Evolutionary conservation across 2,113 vertebrate genomes (phyloP).

Genomic region (Edolisoma coerulescens): DNA sequence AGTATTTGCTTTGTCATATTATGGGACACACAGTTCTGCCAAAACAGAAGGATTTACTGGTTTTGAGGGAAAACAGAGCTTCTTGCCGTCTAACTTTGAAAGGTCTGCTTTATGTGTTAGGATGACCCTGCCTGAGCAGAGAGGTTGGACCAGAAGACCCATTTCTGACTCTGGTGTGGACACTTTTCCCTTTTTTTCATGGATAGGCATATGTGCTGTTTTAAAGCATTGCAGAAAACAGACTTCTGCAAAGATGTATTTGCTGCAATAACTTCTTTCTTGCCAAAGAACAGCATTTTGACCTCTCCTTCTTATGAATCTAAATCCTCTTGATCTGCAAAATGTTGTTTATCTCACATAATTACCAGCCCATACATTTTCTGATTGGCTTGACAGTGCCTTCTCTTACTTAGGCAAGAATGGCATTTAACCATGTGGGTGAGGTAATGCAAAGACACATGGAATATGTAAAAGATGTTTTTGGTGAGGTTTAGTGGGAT

Average conservation of each 20-base stretch:
- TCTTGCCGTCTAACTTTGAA: neutral
- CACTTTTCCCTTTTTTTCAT: neutral
- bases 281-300: neutral
- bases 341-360: neutral
- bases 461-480: neutral
- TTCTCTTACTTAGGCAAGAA: neutral
- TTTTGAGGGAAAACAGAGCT: neutral
- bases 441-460: rapidly evolving
- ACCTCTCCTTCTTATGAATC: neutral
- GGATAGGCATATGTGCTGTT: neutral
- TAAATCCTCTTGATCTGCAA: neutral
- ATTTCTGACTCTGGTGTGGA: neutral
- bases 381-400: neutral
- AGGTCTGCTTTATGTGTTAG: neutral
- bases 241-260: neutral
- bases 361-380: neutral
- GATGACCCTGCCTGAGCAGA: neutral
- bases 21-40: neutral
- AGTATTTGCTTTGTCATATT: neutral
- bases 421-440: neutral
- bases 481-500: neutral
- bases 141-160: neutral
- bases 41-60: neutral
- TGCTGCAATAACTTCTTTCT: neutral
- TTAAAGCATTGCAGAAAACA: neutral